Base-by-base conservation (phyloP, 2,113 vertebrate genomes). In the Eublepharis macularius region DNA sequence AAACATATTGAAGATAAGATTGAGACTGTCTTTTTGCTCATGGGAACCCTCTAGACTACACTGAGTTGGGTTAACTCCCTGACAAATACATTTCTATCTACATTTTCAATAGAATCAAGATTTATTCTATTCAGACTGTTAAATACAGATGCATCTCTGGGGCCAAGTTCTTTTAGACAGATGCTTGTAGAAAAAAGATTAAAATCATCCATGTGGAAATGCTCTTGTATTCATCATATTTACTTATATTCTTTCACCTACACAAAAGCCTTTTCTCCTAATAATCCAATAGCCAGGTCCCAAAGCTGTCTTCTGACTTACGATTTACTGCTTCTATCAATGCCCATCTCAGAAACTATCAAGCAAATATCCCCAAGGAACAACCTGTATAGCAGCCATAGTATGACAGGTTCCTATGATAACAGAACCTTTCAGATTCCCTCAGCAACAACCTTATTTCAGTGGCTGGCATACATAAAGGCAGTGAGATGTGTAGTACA, bases 271-370 rank as follows among this genome's bases (percentile, higher is more conserved):
- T 83, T 75, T 45, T 21, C 0, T 45, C 0, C 0, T 3, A n/a
- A 90, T 68, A 87, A 87, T 6, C 4, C 24, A 88, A 73, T 57
- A 84, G 24, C 19, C 81, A 34, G 63, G 81, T 77, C 9, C n/a
- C 12, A 43, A 29, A 65, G 2, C 3, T 26, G 0, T 63, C 87
- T 78, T 21, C 68, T 43, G 47, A 36, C 45, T 72, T 10, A 81
- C 68, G 84, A 80, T 69, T 51, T 83, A 6, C 82, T 36, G 85
- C 43, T 86, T 7, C 36, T 91, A 34, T 81, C 43, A 88, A 81
- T 90, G 84, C 4, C 17, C 45, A 74, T 72, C 10, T 72, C 2
- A 49, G 60, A 86, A 83, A 7, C 36, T 19, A 60, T 2, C 39
- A 81, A 11, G 29, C 75, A 80, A 17, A 85, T 87, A 73, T 85